A percentile compares a stretch with the other conserved stretches of the same genome.
phyloP scores from a whole-genome alignment of 1,140 invertebrate species.

The Drosophila lacertosa region DNA sequence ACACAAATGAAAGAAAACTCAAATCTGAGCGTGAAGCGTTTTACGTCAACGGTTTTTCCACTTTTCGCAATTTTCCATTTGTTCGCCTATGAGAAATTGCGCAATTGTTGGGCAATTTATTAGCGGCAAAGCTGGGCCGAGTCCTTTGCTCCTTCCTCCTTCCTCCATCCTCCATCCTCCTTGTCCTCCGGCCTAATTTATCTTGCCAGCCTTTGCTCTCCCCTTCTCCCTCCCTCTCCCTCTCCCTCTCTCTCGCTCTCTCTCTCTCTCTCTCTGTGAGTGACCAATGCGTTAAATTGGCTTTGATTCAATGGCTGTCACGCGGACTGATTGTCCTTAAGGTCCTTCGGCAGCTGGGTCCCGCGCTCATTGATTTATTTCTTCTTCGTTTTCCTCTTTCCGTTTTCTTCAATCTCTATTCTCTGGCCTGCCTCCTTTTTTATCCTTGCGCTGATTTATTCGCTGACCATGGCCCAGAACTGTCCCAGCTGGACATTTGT shows the following conservation, averaged over 20 bases:
- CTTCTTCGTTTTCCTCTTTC: constrained; percentile 31
- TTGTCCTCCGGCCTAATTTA: constrained; percentile 57
- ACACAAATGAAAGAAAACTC: constrained; percentile 53
- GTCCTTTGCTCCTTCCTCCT: constrained; percentile 9
- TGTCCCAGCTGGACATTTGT: constrained; percentile 42
- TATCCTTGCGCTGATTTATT: constrained; percentile 44
- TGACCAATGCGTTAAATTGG: constrained; percentile 76
- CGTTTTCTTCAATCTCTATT: not conserved
- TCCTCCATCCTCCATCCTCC: not conserved
- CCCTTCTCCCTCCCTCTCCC: not conserved
- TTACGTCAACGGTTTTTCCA: constrained; percentile 13
- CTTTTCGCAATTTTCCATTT: constrained; percentile 37
- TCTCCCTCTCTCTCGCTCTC: not conserved
- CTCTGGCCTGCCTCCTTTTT: not conserved
- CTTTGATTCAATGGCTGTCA: constrained; percentile 56
- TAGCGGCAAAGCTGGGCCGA: constrained; percentile 30
- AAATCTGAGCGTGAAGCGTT: constrained; percentile 70
- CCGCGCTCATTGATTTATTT: constrained; percentile 65
- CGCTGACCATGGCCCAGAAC: constrained; percentile 35
- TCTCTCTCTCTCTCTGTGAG: constrained; percentile 8
- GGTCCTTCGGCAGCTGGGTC: constrained; percentile 39
- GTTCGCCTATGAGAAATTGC: constrained; percentile 67
- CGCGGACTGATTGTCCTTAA: constrained; percentile 56
- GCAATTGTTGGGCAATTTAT: constrained; percentile 78
- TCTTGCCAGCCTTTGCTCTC: constrained; percentile 35